Evolutionary conservation across 2,113 vertebrate genomes (phyloP), one percentile per base, ranked within the genome.

Genomic region (Myrmecobius fasciatus): DNA sequence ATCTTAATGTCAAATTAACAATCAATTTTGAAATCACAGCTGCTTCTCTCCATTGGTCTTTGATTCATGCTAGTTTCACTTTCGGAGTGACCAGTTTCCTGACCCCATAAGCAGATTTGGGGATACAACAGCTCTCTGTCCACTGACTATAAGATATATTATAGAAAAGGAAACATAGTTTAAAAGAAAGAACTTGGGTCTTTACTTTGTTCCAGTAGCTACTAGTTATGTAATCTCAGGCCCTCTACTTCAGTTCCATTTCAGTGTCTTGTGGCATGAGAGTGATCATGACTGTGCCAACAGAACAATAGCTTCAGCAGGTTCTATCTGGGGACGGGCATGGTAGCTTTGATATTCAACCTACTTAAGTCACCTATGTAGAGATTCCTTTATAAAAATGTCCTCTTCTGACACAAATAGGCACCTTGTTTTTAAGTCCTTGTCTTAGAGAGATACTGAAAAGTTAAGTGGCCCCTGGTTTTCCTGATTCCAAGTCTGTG

Each of bases 1-100:
- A 53, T 25, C 90, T 89, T 96, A 88, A 51, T 92, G 56, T 95
- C 17, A 31, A 67, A 67, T 91, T 91, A 93, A n/a, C 31, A 43
- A 60, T 47, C 2, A 26, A 22, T 92, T 90, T 95, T 91, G 53
- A 83, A 53, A 93, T 25, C 22, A 51, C 89, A 89, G 52, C 92
- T n/a, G 49, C 12, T 93, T 0, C 56, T 90, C 43, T 51, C 25
- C 52, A 47, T n/a, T 67, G 83, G 52, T 24, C 88, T 20, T 83
- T 26, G 89, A 10, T 49, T 93, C 60, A 89, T 67, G 14, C 25
- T 60, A 92, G 56, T 52, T 53, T 93, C 53, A 25, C 17, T 25
- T 54, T 93, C n/a, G 31, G 8, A 90, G 48, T 56, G 46, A 10
- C 52, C 67, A 7, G 49, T 53, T 93, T 54, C 46, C 92, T 92